Evolutionary conservation across 2,113 vertebrate species (phyloP), one percentile per base, ranked within the genome.

Genomic region (Tauraco erythrolophus): DNA sequence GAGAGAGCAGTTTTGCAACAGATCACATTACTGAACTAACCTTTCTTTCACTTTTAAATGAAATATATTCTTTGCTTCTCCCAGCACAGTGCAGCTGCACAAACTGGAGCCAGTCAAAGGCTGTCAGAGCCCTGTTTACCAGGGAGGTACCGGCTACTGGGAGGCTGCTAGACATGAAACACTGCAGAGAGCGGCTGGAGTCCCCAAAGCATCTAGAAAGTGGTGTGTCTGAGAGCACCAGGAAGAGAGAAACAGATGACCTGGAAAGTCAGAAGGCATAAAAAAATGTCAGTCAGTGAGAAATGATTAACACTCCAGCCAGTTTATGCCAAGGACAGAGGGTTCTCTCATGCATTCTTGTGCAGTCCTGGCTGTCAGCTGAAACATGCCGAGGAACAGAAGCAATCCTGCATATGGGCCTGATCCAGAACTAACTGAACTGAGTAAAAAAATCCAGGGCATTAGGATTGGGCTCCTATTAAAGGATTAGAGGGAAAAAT

Each of bases 1-100:
- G 56, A 88, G 79, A 97, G 91, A 74, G 89, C 1, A 2, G 72
- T 93, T 97, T 96, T 81, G 82, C 65, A 88, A 65, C 81, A 82
- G 97, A 96, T 98, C 95, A n/a, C 19, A 1, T 98, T 97, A 95
- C 98, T 25, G 39, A 92, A 50, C 33, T 76, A 94, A 89, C 68
- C 88, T 83, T 91, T 96, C 74, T 80, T 97, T 95, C 54, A 76
- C 72, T 97, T 97, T 82, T 84, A 95, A 94, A 95, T 69, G 80
- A 95, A 97, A 97, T 80, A 90, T 53, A 74, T 65, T 97, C 94
- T 97, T 98, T 89, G n/a, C 95, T 80, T 87, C 80, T 94, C 37
- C 41, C 37, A 60, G 66, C n/a, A 57, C 37, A 54, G 50, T 65
- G 92, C 75, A 92, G 88, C 80, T 97, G 90, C 92, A 88, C 60